phyloP scores from a whole-genome alignment of 1,140 invertebrate genomes.

The Brachionus manjavacas region DNA sequence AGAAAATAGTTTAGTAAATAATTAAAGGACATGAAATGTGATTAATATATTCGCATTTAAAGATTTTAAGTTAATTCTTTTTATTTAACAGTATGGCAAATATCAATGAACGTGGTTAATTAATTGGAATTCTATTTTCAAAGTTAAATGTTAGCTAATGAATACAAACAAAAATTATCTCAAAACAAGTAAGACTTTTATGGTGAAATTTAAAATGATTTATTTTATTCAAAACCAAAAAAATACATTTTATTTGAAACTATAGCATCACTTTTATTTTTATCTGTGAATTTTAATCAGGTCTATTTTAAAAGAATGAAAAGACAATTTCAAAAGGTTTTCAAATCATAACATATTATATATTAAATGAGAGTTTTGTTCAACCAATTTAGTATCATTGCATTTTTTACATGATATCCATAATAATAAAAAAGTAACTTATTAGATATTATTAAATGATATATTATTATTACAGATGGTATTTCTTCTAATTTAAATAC shows the following conservation, averaged over 20 bases:
- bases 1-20: background rate
- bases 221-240: background rate
- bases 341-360: too few species aligned
- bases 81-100: background rate
- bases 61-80: background rate
- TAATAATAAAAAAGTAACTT: too few species aligned
- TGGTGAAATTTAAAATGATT: background rate
- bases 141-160: background rate
- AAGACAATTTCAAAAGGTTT: too few species aligned
- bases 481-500: too few species aligned
- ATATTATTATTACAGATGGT: too few species aligned
- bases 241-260: background rate
- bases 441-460: too few species aligned
- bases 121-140: background rate
- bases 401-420: too few species aligned
- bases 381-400: too few species aligned
- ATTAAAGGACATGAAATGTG: background rate
- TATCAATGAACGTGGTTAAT: background rate
- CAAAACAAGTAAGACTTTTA: background rate
- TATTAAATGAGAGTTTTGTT: too few species aligned
- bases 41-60: background rate
- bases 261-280: background rate
- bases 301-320: too few species aligned
- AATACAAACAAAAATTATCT: background rate
- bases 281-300: background rate